Conservation (phyloP, 1,140 invertebrate genomes). For the Pristionchus pacificus region DNA sequence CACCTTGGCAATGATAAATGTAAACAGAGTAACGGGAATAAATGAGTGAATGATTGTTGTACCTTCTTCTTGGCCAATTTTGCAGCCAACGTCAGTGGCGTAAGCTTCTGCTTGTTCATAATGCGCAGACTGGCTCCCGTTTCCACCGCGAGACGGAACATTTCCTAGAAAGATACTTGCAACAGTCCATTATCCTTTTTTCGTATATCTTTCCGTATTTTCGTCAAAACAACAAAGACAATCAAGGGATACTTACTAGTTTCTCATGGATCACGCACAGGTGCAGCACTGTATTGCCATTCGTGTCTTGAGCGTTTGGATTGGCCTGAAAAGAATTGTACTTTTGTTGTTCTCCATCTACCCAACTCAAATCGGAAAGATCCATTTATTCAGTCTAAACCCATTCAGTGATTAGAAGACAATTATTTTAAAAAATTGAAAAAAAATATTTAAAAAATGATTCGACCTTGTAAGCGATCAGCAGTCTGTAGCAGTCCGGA, state of each 20-base stretch:
- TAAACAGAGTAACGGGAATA: too few relatives aligned
- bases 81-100: conserved; percentile 85
- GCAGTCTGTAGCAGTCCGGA: conserved; percentile 90
- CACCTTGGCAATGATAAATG: too few relatives aligned
- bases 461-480: conserved; percentile 73
- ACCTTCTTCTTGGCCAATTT: conserved; percentile 75
- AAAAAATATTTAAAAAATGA: not conserved
- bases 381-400: too few relatives aligned
- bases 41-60: too few relatives aligned
- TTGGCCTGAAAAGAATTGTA: conserved; percentile 65
- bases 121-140: conserved; percentile 79
- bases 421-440: not conserved
- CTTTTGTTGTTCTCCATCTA: not conserved
- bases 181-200: not conserved
- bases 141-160: conserved; percentile 90
- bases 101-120: conserved; percentile 80
- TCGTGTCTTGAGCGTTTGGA: conserved; percentile 88
- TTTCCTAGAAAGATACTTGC: conserved; percentile 65
- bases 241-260: conserved; percentile 60
- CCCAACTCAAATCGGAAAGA: not conserved
- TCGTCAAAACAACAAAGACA: not conserved
- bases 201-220: too few relatives aligned
- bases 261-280: conserved; percentile 95
- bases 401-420: not conserved
- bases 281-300: conserved; percentile 93